These are phyloP conservation scores for Phlogophora meticulosa DNA, from an alignment of 2,888 invertebrate genomes.

Conservation along the genomic window DNA sequence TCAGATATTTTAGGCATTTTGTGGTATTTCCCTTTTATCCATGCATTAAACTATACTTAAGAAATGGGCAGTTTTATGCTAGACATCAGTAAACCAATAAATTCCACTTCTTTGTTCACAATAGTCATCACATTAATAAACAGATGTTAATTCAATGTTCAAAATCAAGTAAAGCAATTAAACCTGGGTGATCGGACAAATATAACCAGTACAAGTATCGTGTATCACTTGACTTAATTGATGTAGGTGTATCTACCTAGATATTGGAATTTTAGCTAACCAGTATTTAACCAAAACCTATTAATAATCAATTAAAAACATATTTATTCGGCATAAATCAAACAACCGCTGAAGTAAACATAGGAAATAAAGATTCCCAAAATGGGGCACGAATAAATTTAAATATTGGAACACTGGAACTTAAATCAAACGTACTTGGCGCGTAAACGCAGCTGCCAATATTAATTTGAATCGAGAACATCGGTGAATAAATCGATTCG, in stretches of 20 bases:
- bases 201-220: slow-evolving; percentile 30
- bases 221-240: slow-evolving; percentile 51
- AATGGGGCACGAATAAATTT: slow-evolving; percentile 85
- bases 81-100: slow-evolving; percentile 1
- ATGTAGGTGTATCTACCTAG: slow-evolving; percentile 36
- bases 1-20: neutral
- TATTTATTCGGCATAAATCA: slow-evolving; percentile 81
- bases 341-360: slow-evolving; percentile 77
- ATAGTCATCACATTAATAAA: slow-evolving; percentile 1
- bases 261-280: slow-evolving; percentile 64
- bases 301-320: slow-evolving; percentile 79
- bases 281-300: slow-evolving; percentile 71
- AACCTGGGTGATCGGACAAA: slow-evolving; percentile 29
- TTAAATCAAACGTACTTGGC: slow-evolving; percentile 75
- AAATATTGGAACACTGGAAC: slow-evolving; percentile 71
- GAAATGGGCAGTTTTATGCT: no score
- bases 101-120: slow-evolving; percentile 8
- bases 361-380: slow-evolving; percentile 76
- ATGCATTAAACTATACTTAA: no score
- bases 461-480: slow-evolving; percentile 83
- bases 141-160: slow-evolving; percentile 19
- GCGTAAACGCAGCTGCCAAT: slow-evolving; percentile 81
- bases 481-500: slow-evolving; percentile 73
- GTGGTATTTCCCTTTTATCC: no score
- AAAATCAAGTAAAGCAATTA: slow-evolving; percentile 34